Percentiles rank a stretch among this genome's conserved stretches.
phyloP scores from a whole-genome alignment of 2,797 vertebrate species.

The Sternarchorhynchus goeldii region DNA sequence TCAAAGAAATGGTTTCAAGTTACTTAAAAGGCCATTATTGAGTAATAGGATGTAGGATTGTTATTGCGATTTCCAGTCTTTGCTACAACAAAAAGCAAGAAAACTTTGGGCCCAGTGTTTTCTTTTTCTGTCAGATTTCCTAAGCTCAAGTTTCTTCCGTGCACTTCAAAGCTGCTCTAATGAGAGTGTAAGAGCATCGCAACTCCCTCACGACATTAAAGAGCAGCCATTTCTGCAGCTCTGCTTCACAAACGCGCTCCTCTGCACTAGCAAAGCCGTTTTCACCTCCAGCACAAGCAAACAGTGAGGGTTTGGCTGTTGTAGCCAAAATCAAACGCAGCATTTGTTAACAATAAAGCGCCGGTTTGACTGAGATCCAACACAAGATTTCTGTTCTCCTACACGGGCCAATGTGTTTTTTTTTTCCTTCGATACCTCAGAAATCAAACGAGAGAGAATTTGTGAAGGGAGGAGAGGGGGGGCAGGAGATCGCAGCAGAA shows the following conservation, averaged over 20 bases:
- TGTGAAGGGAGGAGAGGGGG: slow-evolving; percentile 55
- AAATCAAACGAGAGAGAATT: slow-evolving; percentile 61
- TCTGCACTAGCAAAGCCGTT: slow-evolving; percentile 73
- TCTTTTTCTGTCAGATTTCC: slow-evolving; percentile 71
- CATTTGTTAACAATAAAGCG: slow-evolving; percentile 81
- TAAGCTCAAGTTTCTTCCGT: slow-evolving; percentile 71
- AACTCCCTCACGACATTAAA: slow-evolving; percentile 72
- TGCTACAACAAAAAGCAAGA: slow-evolving; percentile 62
- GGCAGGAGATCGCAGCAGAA: slow-evolving; percentile 35
- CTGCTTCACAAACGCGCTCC: slow-evolving; percentile 68
- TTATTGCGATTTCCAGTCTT: slow-evolving; percentile 70
- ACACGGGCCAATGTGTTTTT: slow-evolving; percentile 67
- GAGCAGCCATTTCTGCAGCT: slow-evolving; percentile 63
- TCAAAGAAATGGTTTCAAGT: slow-evolving; percentile 3
- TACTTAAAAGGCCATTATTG: slow-evolving; percentile 51
- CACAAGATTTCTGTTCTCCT: slow-evolving; percentile 68
- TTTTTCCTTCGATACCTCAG: slow-evolving; percentile 59
- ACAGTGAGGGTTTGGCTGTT: slow-evolving; percentile 68
- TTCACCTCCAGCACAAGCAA: slow-evolving; percentile 82
- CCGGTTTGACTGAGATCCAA: slow-evolving; percentile 75
- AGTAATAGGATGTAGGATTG: slow-evolving; percentile 72
- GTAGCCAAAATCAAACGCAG: slow-evolving; percentile 74
- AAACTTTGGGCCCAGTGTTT: slow-evolving; percentile 58
- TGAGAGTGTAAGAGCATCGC: slow-evolving; percentile 75
- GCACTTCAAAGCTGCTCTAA: slow-evolving; percentile 74